Base-by-base conservation (phyloP, 2,113 vertebrate genomes). In the Ranitomeya variabilis region DNA sequence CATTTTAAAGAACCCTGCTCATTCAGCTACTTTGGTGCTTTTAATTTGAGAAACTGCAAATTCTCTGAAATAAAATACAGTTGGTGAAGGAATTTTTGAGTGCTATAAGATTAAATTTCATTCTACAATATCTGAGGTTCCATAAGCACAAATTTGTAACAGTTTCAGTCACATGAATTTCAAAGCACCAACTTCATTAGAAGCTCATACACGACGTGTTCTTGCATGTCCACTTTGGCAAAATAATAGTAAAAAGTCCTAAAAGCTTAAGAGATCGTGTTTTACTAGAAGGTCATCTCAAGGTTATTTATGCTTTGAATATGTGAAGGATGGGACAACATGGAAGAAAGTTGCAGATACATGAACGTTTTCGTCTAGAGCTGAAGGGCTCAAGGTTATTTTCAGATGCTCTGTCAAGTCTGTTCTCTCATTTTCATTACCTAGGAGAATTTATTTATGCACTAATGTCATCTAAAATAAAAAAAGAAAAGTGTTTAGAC, bases 151-250 rank as follows among this genome's bases (percentile, higher is more conserved):
- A 94, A 93, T 94, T 94, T 93, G 92, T 93, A 94, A 92, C 90
- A 92, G 90, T 92, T 94, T 84, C 93, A 93, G 93, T 94, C 94
- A 93, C 93, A 91, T 93, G 91, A 94, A 95, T 95, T 94, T 93
- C 91, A 93, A 94, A 91, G 91, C 90, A 90, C 86, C 91, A 94
- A 93, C 91, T 90, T 92, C 88, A 93, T 91, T 92, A 91, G 91
- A 91, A 90, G 80, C 66, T 90, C 87, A 89, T 90, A 85, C 87
- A 21, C 87, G 74, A n/a, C 52, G 74, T 88, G 59, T 90, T 92
- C 71, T 85, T 90, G 15, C 18, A 52, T 89, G 87, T 85, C 60
- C 67, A 66, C 80, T 79, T 84, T 76, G 52, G 59, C 74, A 89
- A 79, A 76, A 89, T 89, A 89, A 89, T 57, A 79, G 81, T 69